These are phyloP conservation scores for Phoeniculus purpureus DNA, from an alignment of 2,797 vertebrate species.

Conservation along the genomic window DNA sequence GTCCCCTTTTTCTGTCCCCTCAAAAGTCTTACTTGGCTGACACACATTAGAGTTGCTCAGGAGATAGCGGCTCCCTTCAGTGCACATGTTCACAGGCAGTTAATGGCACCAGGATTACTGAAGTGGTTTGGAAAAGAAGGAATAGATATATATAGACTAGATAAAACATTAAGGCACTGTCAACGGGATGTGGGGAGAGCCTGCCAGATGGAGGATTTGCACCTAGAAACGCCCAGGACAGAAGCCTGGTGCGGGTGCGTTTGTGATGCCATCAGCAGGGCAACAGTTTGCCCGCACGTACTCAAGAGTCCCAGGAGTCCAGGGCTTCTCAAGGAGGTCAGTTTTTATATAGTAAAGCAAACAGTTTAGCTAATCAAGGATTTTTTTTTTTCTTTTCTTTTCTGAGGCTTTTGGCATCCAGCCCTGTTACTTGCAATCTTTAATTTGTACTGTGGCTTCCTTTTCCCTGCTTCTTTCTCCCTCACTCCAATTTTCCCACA, in stretches of 20 bases:
- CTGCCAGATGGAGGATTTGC: constrained; percentile 26
- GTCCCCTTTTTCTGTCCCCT: not conserved
- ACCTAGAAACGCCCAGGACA: constrained; percentile 15
- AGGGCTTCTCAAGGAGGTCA: constrained; percentile 50
- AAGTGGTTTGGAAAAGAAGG: not conserved
- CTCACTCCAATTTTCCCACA: constrained; percentile 66
- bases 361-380: constrained; percentile 68
- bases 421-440: constrained; percentile 59
- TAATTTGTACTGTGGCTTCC: constrained; percentile 69
- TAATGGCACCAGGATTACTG: not conserved
- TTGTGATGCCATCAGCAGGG: not conserved
- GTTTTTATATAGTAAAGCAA: constrained; percentile 74
- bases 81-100: not conserved
- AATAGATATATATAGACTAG: not conserved
- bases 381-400: constrained; percentile 35
- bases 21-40: not conserved
- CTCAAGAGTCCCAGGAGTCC: constrained; percentile 53
- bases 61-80: not conserved
- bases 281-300: constrained; percentile 50
- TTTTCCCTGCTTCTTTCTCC: constrained; percentile 54
- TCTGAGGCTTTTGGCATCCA: constrained; percentile 60
- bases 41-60: not conserved
- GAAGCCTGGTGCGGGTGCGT: not conserved
- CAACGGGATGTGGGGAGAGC: not conserved
- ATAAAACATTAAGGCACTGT: not conserved